Percentiles rank a stretch among this genome's conserved stretches.
Conservation (phyloP, 2,888 invertebrate genomes). For the Parnassius apollo region DNA sequence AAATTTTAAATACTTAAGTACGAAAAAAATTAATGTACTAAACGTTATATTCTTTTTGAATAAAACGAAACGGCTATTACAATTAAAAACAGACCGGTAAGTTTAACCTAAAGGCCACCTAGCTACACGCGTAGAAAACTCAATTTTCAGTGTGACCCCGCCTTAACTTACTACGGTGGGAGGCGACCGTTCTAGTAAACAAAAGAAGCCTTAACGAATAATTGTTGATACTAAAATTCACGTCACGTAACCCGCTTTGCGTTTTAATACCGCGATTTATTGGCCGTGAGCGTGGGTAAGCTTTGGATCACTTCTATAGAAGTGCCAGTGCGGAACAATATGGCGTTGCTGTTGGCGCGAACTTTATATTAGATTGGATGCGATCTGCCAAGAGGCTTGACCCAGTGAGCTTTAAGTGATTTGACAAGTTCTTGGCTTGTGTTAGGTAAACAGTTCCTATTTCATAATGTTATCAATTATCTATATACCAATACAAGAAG, state of each 20-base stretch:
- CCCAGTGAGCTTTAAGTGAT: not conserved
- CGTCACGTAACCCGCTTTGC: conserved; percentile 28
- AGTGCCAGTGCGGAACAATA: conserved; percentile 15
- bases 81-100: conserved; percentile 6
- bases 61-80: conserved; percentile 12
- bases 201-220: conserved; percentile 21
- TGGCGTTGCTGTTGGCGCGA: conserved; percentile 6
- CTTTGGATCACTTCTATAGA: conserved; percentile 21
- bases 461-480: too few relatives aligned
- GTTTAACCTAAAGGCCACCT: conserved; percentile 10
- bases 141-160: conserved; percentile 12
- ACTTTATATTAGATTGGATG: not conserved
- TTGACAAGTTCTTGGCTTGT: not conserved
- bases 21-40: conserved; percentile 14
- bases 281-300: conserved; percentile 37
- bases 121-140: conserved; percentile 2
- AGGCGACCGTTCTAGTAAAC: conserved; percentile 19
- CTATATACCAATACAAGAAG: too few relatives aligned
- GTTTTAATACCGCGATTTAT: conserved; percentile 39
- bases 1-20: not conserved
- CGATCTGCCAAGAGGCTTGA: not conserved
- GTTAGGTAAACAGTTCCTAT: too few relatives aligned
- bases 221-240: conserved; percentile 31
- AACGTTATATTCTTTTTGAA: conserved; percentile 19
- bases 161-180: conserved; percentile 13